Base-by-base conservation (phyloP, 2,888 invertebrate species). In the Cosmorhoe ocellata region DNA sequence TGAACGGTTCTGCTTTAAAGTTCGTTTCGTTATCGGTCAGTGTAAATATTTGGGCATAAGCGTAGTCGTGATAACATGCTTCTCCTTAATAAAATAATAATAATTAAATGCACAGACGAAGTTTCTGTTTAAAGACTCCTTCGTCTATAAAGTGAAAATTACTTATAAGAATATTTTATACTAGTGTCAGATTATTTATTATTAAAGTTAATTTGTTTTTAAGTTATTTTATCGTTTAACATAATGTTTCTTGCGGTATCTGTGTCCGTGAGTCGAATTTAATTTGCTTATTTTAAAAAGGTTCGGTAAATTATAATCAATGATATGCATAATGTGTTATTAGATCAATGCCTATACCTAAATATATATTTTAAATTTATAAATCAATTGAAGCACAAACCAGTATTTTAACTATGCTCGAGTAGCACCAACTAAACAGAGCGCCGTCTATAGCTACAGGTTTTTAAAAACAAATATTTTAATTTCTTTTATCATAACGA, bases 51-150 rank as follows among this genome's bases (percentile, higher is more conserved):
- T 34, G 34, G 28, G 40, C 33, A 28, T 40, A 34, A 40, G 34
- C 22, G 9, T 42, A 28, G n/a, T 27, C 47, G 22, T 40, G 46
- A 40, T 47, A 47, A 40, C 13, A 11, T 36, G 28, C 34, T 36
- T 36, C 27, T 36, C 14, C 41, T 11, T 27, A 36, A 9, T 30
- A 28, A 33, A 31, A 11, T 39, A 32, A 18, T 14, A 38, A 43
- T 33, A 33, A 2, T 4, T 18, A 4, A 33, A 18, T 13, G 6
- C n/a, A 8, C n/a, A 24, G 12, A 37, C 30, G n/a, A 3, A 2
- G 9, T 75, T 84, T 84, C 84, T 82, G 84, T 84, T 86, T 84
- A 79, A 82, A 80, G 84, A 82, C 81, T 76, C 55, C 22, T 34
- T 43, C 5, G 41, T 13, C 37, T 32, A 33, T 11, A 37, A 40